Conservation (phyloP, 2,888 invertebrate genomes). For the Nomada lathburiana region DNA sequence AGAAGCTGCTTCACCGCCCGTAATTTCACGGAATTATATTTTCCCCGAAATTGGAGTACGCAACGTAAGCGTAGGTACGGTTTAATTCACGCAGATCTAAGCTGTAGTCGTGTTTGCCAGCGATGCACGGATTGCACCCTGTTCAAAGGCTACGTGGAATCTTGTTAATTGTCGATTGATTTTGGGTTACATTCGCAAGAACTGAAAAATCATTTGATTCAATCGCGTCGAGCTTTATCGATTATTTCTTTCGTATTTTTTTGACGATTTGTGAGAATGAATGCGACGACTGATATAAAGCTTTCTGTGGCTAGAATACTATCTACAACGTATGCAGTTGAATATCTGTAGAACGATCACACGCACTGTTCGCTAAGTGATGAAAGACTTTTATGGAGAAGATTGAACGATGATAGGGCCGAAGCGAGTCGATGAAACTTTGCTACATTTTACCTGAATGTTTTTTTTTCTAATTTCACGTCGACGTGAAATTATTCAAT, state of each 20-base stretch:
- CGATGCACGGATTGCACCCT: neutral
- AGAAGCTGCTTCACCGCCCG: neutral
- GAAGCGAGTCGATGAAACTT: slow-evolving; percentile 10
- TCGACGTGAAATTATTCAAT: neutral
- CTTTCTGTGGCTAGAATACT: slow-evolving; percentile 4
- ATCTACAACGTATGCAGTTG: neutral
- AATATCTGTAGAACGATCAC: slow-evolving; percentile 16
- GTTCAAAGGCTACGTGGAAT: neutral
- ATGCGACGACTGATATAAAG: neutral
- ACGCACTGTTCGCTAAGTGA: slow-evolving; percentile 27
- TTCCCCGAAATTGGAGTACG: slow-evolving; percentile 1
- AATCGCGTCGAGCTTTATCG: neutral
- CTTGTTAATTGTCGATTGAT: neutral
- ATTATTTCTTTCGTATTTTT: neutral
- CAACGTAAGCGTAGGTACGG: neutral
- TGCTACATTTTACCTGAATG: neutral
- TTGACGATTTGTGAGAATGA: too few relatives aligned
- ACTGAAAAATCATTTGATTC: neutral
- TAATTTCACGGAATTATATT: slow-evolving; percentile 14
- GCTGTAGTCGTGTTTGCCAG: neutral
- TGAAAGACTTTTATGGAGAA: slow-evolving; percentile 22
- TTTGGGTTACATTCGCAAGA: neutral
- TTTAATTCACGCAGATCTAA: neutral
- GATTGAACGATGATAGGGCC: neutral
- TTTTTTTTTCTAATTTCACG: too few relatives aligned